These are phyloP conservation scores for Alcedo atthis DNA, from an alignment of 2,797 vertebrate genomes.

Conservation along the genomic window DNA sequence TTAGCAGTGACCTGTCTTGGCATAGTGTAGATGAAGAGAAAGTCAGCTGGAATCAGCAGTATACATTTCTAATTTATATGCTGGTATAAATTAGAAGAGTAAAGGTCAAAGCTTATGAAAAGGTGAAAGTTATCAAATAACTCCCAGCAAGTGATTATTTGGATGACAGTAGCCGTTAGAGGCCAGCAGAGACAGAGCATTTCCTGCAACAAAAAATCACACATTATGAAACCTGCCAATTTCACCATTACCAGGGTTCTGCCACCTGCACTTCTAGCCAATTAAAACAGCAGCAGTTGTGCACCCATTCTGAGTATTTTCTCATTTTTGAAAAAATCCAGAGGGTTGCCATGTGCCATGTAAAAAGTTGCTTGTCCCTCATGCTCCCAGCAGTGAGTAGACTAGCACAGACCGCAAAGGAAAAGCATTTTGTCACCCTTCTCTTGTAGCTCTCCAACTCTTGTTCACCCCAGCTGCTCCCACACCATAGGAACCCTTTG, in stretches of 20 bases:
- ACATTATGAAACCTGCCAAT: not conserved
- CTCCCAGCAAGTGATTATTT: not conserved
- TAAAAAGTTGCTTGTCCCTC: not conserved
- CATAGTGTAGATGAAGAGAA: not conserved
- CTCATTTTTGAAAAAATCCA: not conserved
- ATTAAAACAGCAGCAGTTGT: not conserved
- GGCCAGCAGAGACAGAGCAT: not conserved
- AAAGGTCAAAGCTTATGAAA: constrained; percentile 23
- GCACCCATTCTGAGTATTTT: not conserved
- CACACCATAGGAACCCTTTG: not conserved
- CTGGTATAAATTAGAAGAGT: not conserved
- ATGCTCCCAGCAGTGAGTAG: not conserved
- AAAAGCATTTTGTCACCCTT: not conserved
- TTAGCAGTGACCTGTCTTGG: not conserved
- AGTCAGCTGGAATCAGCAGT: not conserved
- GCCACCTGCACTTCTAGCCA: not conserved
- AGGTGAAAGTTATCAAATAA: constrained; percentile 22
- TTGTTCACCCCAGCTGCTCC: not conserved
- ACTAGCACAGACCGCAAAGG: not conserved
- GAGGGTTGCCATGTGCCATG: not conserved
- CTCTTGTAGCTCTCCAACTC: not conserved
- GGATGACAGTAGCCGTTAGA: not conserved
- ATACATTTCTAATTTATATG: not conserved
- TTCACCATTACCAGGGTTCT: not conserved
- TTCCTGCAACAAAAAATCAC: constrained; percentile 8